Evolutionary conservation across 2,113 vertebrate species (phyloP), one percentile per base, ranked within the genome.

Genomic region (Pleuronectes platessa): DNA sequence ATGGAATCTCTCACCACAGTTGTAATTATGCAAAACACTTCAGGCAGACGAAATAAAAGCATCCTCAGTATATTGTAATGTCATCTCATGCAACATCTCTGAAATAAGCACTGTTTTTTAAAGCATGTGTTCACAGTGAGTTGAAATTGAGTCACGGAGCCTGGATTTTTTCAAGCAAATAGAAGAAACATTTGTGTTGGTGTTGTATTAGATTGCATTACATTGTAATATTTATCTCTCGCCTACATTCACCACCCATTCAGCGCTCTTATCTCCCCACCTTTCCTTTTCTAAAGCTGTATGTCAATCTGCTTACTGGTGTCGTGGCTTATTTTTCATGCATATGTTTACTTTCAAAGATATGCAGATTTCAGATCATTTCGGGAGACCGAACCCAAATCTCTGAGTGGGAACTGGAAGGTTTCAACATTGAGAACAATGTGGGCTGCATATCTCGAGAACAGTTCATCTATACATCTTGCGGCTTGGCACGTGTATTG

Each of bases 81-180:
- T 66, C 51, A 78, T 71, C 65, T 76, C 65, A 70, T 66, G 42
- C 21, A 68, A 23, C 40, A 72, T 60, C 11, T 5, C 23, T 58
- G 26, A 24, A 68, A 76, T 64, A 27, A 68, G 13, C 17, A 23
- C 7, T 49, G 17, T 14, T 24, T 63, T 77, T 31, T 67, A 21
- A 51, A 62, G 61, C 55, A 53, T 42, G 17, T 61, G 47, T 35
- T 72, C 45, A 65, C 40, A 3, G 3, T 67, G n/a, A 49, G 42
- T 73, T 82, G 3, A 55, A 68, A 35, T 37, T 63, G 82, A 85
- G 42, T 83, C 70, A 81, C 5, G 26, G 54, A 60, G 20, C 4
- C 31, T 21, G n/a, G 14, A n/a, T 61, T 58, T 64, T 83, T 63
- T 78, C 5, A 61, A 59, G 42, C 24, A 13, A 61, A 53, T 13